These are phyloP conservation scores for Cephalopterus ornatus DNA, from an alignment of 2,113 vertebrate genomes.

Conservation along the genomic window DNA sequence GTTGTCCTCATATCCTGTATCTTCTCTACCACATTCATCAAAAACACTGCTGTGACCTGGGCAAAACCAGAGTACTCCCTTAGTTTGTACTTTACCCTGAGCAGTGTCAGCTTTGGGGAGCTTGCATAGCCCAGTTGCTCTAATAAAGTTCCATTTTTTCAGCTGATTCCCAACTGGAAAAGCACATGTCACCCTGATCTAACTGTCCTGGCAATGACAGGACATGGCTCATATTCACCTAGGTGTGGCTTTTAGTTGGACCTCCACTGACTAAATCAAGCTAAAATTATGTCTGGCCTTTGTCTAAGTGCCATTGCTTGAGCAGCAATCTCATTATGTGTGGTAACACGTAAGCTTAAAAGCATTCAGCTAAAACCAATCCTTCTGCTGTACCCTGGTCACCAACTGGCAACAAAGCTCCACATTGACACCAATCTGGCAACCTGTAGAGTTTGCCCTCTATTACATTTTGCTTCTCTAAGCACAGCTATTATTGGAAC, in stretches of 20 bases:
- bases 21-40: background rate
- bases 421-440: background rate
- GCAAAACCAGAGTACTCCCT: background rate
- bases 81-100: background rate
- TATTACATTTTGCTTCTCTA: conserved; percentile 30
- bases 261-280: background rate
- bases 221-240: background rate
- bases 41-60: background rate
- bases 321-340: background rate
- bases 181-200: background rate
- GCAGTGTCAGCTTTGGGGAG: background rate
- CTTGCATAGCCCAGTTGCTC: background rate
- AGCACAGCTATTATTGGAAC: conserved; percentile 37
- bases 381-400: conserved; percentile 33
- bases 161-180: background rate
- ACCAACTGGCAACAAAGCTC: conserved; percentile 37
- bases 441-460: conserved; percentile 36
- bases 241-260: background rate
- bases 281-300: background rate
- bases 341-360: background rate
- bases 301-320: background rate
- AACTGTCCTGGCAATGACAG: background rate
- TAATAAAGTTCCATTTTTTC: background rate
- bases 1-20: background rate
- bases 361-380: conserved; percentile 27